phyloP scores from a whole-genome alignment of 1,140 invertebrate genomes.

The Neelides sp. region DNA sequence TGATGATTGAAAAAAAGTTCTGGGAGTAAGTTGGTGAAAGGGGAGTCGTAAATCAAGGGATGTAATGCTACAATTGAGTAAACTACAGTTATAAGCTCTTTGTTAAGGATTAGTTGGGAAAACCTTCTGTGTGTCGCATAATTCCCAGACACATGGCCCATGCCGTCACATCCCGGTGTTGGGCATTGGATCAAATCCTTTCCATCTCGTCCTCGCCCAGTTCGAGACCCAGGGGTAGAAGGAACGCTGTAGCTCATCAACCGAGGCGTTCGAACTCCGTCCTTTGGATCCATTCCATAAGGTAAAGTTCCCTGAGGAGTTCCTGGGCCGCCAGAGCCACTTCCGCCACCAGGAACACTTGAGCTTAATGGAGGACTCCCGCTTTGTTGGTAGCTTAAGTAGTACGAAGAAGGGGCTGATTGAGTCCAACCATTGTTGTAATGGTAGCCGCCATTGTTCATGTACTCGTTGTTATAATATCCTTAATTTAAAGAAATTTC shows the following conservation, averaged over 20 bases:
- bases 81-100: too few species aligned
- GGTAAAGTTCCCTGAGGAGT: conserved; percentile 15
- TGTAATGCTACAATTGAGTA: too few species aligned
- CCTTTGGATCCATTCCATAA: conserved; percentile 16
- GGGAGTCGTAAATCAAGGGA: too few species aligned
- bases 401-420: conserved; percentile 19
- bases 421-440: conserved; percentile 29
- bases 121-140: conserved; percentile 59
- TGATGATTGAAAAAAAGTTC: too few species aligned
- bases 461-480: conserved; percentile 28
- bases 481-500: too few species aligned
- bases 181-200: conserved; percentile 55
- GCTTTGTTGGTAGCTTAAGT: conserved; percentile 20
- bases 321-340: conserved; percentile 1
- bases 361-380: conserved; percentile 16
- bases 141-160: conserved; percentile 59
- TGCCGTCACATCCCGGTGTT: conserved; percentile 50
- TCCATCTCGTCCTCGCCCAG: conserved; percentile 44
- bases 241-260: conserved; percentile 20
- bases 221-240: conserved; percentile 33
- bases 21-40: too few species aligned
- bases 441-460: conserved; percentile 26
- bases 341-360: conserved; percentile 6
- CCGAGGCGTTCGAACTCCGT: conserved; percentile 12
- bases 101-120: too few species aligned